Base-by-base conservation (phyloP, 64 coral and sea anemone genomes). In the Trachythela sp. region DNA sequence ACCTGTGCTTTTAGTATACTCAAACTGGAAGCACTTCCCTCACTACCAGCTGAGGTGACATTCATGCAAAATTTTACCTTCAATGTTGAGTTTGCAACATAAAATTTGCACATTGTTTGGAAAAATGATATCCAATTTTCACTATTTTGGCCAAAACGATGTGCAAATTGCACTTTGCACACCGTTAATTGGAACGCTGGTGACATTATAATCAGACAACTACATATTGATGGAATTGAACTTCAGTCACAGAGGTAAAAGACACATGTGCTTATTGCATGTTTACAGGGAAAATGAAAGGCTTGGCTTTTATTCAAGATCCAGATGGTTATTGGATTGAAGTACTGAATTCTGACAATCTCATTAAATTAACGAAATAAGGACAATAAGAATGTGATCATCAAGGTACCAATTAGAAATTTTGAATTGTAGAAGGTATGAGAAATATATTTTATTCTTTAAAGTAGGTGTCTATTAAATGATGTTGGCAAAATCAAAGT, bases 281-380 rank as follows among this genome's bases (percentile, higher is more conserved):
- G n/a, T 40, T 58, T 88, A 13, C 11, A 97, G 95, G 95, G 48
- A 94, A 94, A 84, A 94, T 97, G 90, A 97, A 97, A 90, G 95
- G 92, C 52, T 39, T 97, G 29, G 95, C 95, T 13, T 97, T 97
- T 67, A 92, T 97, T 37, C 84, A 97, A 85, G 95, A 97, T 75
- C 95, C 95, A 68, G 95, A 97, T 86, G 92, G 92, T 39, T 97
- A 97, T 84, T 97, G 95, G 95, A 94, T 97, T 88, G 95, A 97
- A 83, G 92, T 97, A 50, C 90, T 97, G 11, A 97, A 94, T 88
- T 85, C 87, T 18, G 77, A 92, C 33, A 85, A 72, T 34, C 87
- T 94, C 52, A 33, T 54, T n/a, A 86, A 67, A 27, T 34, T 92
- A 26, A 76, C 90, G 8, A 88, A 84, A 84, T 89, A 18, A 64